Conservation (phyloP, 2,113 vertebrate genomes). For the Scalopus aquaticus region DNA sequence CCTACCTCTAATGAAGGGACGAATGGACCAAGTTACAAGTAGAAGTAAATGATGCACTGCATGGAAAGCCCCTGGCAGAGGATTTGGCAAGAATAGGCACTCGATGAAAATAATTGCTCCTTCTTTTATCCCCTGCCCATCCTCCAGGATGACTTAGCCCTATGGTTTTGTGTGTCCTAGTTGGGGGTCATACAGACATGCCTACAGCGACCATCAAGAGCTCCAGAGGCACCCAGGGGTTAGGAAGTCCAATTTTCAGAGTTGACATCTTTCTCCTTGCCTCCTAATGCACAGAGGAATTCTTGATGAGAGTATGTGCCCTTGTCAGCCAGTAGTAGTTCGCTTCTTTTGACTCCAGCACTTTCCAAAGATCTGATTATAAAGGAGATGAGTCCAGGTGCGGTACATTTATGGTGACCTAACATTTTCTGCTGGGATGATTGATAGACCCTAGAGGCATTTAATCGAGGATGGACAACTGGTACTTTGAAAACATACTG, state of each 20-base stretch:
- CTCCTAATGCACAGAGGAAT: background rate
- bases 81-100: background rate
- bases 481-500: background rate
- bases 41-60: background rate
- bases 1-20: background rate
- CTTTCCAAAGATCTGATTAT: background rate
- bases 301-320: background rate
- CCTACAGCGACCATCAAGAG: background rate
- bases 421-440: background rate
- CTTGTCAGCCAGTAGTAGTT: background rate
- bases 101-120: background rate
- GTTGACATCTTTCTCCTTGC: background rate
- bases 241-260: background rate
- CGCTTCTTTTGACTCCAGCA: background rate
- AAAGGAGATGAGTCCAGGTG: background rate
- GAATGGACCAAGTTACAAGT: no score
- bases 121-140: fast-evolving
- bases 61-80: background rate
- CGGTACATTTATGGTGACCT: background rate
- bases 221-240: fast-evolving
- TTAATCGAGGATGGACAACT: background rate
- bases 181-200: background rate
- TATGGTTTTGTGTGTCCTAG: fast-evolving
- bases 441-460: background rate
- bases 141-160: background rate